phyloP scores from a whole-genome alignment of 1,140 invertebrate genomes.

The Philotrypesis tridentata region DNA sequence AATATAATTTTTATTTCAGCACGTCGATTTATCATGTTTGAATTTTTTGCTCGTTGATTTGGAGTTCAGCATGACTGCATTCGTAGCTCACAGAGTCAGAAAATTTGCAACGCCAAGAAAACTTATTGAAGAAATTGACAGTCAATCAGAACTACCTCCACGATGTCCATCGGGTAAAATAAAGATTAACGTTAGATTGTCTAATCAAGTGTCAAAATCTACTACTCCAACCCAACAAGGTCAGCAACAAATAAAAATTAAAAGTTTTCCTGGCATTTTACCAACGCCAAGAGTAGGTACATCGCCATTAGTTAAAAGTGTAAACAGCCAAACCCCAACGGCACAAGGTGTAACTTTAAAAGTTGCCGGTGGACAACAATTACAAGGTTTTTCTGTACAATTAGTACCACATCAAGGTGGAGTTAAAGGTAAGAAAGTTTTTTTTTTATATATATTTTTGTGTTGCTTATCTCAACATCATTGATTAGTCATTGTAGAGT shows the following conservation, averaged over 20 bases:
- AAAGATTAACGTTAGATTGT: slow-evolving; percentile 74
- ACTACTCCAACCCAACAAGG: slow-evolving; percentile 53
- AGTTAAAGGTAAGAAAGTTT: slow-evolving; percentile 72
- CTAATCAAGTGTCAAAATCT: slow-evolving; percentile 67
- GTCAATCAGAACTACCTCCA: slow-evolving; percentile 77
- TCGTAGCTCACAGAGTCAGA: slow-evolving; percentile 86
- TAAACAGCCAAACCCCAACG: slow-evolving; percentile 62
- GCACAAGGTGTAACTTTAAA: slow-evolving; percentile 71
- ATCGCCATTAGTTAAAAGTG: slow-evolving; percentile 67
- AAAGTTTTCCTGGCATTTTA: slow-evolving; percentile 65
- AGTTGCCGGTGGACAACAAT: slow-evolving; percentile 70
- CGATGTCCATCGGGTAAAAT: slow-evolving; percentile 80
- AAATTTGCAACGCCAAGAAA: slow-evolving; percentile 82
- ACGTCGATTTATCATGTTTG: slow-evolving; percentile 80
- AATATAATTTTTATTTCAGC: slow-evolving; percentile 72
- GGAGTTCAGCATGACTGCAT: slow-evolving; percentile 84
- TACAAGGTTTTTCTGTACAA: slow-evolving; percentile 76
- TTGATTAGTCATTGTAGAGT: slow-evolving; percentile 70
- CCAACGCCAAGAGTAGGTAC: slow-evolving; percentile 69
- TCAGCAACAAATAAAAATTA: slow-evolving; percentile 61
- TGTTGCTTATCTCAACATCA: slow-evolving; percentile 61
- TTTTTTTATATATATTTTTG: slow-evolving; percentile 5
- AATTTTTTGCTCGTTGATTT: slow-evolving; percentile 84
- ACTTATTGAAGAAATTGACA: slow-evolving; percentile 86
- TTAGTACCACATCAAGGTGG: slow-evolving; percentile 76